A percentile compares a stretch with the other conserved stretches of the same genome.
phyloP scores from a whole-genome alignment of 2,888 invertebrate genomes.

The Platycheirus albimanus region DNA sequence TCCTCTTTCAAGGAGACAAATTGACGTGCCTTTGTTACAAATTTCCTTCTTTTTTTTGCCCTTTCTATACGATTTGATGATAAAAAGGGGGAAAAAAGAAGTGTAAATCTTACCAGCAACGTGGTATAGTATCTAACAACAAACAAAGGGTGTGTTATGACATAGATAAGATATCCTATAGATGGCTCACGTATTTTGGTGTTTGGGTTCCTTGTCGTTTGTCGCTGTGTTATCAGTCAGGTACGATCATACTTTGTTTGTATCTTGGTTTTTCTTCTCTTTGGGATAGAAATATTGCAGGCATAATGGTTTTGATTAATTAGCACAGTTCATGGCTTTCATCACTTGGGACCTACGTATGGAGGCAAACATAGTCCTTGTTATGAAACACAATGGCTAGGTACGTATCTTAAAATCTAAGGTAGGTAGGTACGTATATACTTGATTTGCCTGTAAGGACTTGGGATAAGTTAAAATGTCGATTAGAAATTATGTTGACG shows the following conservation, averaged over 20 bases:
- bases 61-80: neutral
- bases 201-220: constrained; percentile 41
- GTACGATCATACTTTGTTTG: constrained; percentile 57
- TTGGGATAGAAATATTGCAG: constrained; percentile 24
- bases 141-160: constrained; percentile 67
- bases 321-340: constrained; percentile 53
- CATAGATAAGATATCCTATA: constrained; percentile 65
- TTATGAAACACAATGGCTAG: too few species aligned
- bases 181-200: constrained; percentile 69
- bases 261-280: constrained; percentile 1
- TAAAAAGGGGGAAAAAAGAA: constrained; percentile 26
- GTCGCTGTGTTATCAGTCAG: constrained; percentile 62
- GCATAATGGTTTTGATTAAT: constrained; percentile 69
- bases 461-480: too few species aligned
- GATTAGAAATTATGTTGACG: too few species aligned
- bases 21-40: constrained; percentile 47
- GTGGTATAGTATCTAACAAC: constrained; percentile 17
- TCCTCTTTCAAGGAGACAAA: constrained; percentile 26
- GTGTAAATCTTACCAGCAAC: constrained; percentile 36
- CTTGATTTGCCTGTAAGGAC: too few species aligned
- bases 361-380: neutral
- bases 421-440: too few species aligned
- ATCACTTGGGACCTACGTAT: constrained; percentile 20
- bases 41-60: neutral
- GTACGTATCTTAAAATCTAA: too few species aligned